Conservation (phyloP, 2,113 vertebrate genomes). For the Sinocyclocheilus anophthalmus region DNA sequence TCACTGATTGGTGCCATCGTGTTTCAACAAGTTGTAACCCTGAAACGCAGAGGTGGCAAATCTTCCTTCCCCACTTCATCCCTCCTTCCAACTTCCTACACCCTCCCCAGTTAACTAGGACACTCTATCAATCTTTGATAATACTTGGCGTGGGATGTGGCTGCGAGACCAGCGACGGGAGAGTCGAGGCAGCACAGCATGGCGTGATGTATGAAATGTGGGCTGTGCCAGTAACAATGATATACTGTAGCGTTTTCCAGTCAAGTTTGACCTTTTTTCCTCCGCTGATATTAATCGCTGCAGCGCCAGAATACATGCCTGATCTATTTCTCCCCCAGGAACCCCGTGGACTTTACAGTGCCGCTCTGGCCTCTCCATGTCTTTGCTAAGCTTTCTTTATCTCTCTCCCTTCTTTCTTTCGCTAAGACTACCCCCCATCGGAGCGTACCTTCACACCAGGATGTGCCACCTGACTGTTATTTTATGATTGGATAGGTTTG, state of each 20-base stretch:
- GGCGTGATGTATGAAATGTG: conserved; percentile 74
- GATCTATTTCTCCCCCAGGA: conserved; percentile 70
- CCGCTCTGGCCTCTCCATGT: conserved; percentile 32
- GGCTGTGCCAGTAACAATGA: conserved; percentile 71
- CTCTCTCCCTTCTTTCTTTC: conserved; percentile 4
- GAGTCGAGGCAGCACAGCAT: conserved; percentile 64
- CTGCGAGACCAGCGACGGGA: conserved; percentile 71
- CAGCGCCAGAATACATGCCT: conserved; percentile 71
- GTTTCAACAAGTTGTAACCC: conserved; percentile 25
- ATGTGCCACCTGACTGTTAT: conserved; percentile 65
- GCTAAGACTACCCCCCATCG: conserved; percentile 44
- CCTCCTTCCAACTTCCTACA: conserved; percentile 33
- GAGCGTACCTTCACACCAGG: conserved; percentile 62
- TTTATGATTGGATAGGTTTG: conserved; percentile 72
- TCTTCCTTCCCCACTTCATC: conserved; percentile 14
- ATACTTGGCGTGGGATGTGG: conserved; percentile 66
- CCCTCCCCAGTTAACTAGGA: conserved; percentile 70
- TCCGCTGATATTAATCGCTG: conserved; percentile 74
- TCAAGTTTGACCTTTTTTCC: conserved; percentile 77
- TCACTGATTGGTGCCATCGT: neutral
- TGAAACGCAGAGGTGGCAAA: conserved; percentile 4
- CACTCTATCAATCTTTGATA: conserved; percentile 77
- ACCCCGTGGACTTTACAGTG: conserved; percentile 60
- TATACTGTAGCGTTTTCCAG: conserved; percentile 74
- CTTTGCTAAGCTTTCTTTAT: conserved; percentile 48